These are phyloP conservation scores for Drosophila elegans DNA, from an alignment of 1,140 invertebrate species.

Conservation along the genomic window DNA sequence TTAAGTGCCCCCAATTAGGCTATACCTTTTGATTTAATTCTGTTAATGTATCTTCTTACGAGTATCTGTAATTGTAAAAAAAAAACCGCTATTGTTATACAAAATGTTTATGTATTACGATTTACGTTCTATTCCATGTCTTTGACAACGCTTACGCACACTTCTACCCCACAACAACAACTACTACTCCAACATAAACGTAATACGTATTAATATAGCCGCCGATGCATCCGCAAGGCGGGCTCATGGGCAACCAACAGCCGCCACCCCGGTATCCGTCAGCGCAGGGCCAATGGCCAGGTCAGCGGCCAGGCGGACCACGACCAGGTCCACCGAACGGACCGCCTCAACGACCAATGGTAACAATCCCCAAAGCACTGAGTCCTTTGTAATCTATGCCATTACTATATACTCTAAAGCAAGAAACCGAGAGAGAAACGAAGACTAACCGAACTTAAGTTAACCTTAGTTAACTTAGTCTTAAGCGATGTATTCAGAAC, in stretches of 20 bases:
- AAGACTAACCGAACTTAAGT: constrained; percentile 70
- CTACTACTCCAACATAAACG: constrained; percentile 52
- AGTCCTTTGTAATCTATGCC: constrained; percentile 33
- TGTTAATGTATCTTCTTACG: constrained; percentile 9
- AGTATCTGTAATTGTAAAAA: constrained; percentile 19
- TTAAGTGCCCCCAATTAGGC: neutral
- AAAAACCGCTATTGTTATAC: constrained; percentile 32
- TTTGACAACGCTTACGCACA: constrained; percentile 79
- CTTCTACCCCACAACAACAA: constrained; percentile 71
- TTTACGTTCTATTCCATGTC: constrained; percentile 82
- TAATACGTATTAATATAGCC: constrained; percentile 72
- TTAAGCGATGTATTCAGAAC: constrained; percentile 80
- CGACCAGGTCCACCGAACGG: constrained; percentile 88
- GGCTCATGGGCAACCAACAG: constrained; percentile 84
- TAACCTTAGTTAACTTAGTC: constrained; percentile 64
- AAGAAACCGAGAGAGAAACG: constrained; percentile 15
- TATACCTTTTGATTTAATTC: constrained; percentile 10
- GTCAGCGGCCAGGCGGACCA: constrained; percentile 88
- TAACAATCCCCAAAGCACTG: constrained; percentile 82
- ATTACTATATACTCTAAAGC: constrained; percentile 45
- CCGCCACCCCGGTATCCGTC: constrained; percentile 85
- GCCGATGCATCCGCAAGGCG: constrained; percentile 84
- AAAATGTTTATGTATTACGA: constrained; percentile 79
- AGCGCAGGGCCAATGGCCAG: constrained; percentile 85
- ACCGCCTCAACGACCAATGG: constrained; percentile 89